Percentiles rank a stretch among this genome's conserved stretches.
phyloP scores from a whole-genome alignment of 2,113 vertebrate species.

The Antennarius striatus region DNA sequence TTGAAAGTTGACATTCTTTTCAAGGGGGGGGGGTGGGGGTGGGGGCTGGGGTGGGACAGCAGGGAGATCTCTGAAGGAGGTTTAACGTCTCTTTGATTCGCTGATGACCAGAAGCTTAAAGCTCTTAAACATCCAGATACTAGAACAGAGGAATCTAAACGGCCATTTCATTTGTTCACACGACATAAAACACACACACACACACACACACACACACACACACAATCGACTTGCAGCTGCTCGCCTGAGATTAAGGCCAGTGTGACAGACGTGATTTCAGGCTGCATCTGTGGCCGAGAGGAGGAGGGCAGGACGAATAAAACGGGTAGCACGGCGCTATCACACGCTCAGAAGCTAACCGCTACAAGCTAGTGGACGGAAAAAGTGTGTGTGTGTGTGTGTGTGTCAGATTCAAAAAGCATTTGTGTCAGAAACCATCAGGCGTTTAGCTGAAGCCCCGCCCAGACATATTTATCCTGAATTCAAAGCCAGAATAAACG shows the following conservation, averaged over 20 bases:
- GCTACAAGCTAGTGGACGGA: conserved; percentile 47
- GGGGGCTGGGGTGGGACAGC: too few relatives aligned
- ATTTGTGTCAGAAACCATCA: conserved; percentile 44
- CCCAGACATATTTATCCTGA: conserved; percentile 26
- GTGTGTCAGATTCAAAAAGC: conserved; percentile 27
- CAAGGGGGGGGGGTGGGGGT: too few relatives aligned
- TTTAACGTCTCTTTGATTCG: too few relatives aligned
- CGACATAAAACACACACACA: conserved; percentile 11
- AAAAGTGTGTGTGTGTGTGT: too few relatives aligned
- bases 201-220: conserved; percentile 9
- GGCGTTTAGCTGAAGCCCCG: conserved; percentile 14
- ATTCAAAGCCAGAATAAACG: conserved; percentile 21
- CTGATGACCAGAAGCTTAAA: not conserved
- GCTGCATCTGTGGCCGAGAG: conserved; percentile 70
- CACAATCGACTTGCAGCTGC: conserved; percentile 62
- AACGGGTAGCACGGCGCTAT: conserved; percentile 43
- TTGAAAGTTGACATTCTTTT: too few relatives aligned
- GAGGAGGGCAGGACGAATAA: conserved; percentile 65
- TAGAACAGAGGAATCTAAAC: conserved; percentile 14
- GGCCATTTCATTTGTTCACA: conserved; percentile 48
- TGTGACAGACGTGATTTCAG: conserved; percentile 70
- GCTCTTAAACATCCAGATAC: conserved; percentile 36
- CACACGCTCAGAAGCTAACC: conserved; percentile 51
- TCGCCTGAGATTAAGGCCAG: conserved; percentile 74
- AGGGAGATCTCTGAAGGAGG: too few relatives aligned